Evolutionary conservation across 2,888 invertebrate genomes (phyloP).

Genomic region (Eupeodes luniger): DNA sequence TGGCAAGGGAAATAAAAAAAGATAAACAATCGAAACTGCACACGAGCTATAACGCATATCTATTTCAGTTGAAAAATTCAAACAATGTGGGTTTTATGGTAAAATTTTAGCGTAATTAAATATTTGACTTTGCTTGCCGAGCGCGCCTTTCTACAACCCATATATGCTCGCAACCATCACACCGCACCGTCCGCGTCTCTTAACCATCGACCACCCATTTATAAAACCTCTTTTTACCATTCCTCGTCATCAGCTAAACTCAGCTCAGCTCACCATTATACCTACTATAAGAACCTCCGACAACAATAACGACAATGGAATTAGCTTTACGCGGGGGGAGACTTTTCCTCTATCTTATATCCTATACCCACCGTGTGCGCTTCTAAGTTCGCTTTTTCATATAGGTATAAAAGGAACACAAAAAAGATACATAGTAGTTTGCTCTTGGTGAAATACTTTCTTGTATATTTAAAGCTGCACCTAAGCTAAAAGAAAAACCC

Average conservation of each 20-base stretch:
- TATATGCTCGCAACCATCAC: neutral
- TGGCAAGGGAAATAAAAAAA: constrained; percentile 3
- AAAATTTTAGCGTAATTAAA: constrained; percentile 73
- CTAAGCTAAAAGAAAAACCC: constrained; percentile 25
- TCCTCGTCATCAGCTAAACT: neutral
- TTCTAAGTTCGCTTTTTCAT: constrained; percentile 27
- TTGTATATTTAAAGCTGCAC: constrained; percentile 35
- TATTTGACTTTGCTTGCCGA: constrained; percentile 57
- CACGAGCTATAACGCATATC: constrained; percentile 63
- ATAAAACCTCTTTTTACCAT: neutral
- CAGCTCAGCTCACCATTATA: too few relatives aligned
- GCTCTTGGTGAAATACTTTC: constrained; percentile 50
- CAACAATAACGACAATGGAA: constrained; percentile 39
- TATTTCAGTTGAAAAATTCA: constrained; percentile 68
- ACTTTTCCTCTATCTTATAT: neutral
- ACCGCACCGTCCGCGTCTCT: neutral
- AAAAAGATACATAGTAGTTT: constrained; percentile 23
- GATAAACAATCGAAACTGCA: constrained; percentile 56
- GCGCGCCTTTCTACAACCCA: constrained; percentile 1
- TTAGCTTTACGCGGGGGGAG: constrained; percentile 23
- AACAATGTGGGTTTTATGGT: constrained; percentile 71
- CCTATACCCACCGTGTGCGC: constrained; percentile 30
- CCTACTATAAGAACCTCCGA: constrained; percentile 14
- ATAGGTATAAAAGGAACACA: too few relatives aligned
- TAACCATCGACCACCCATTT: neutral